Evolutionary conservation across 2,113 vertebrate genomes (phyloP), one percentile per base, ranked within the genome.

Genomic region (Serinus canaria): DNA sequence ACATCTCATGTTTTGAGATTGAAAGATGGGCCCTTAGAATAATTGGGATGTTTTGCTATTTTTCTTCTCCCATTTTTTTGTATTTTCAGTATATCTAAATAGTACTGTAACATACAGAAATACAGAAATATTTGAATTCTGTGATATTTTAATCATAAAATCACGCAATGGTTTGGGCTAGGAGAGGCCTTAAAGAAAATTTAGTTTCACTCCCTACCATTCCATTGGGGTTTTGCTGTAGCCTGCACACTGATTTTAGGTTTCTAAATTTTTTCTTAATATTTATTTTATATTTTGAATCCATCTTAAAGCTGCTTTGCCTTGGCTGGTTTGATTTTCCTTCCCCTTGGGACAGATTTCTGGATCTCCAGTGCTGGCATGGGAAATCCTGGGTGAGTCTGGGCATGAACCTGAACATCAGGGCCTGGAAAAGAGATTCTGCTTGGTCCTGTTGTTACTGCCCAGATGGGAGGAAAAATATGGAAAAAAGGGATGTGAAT

Each of bases 401-500:
- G 1, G 9, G 2, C 5, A 2, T 30, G 55, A 80, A 56, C 33
- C 37, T 5, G 33, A 27, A 16, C 4, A 4, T 46, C 55, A 60
- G 46, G 8, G 74, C n/a, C 44, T 8, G 3, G 4, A 1, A 7
- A 31, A n/a, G 47, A 28, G 28, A 4, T 63, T 76, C n/a, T 37
- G 10, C 49, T 55, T 10, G 6, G 31, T 43, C 39, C 16, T 2
- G 4, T 10, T 37, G 9, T 14, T 46, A 1, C 23, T 35, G 53
- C 58, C 41, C 30, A 27, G 30, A 24, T 35, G 35, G 33, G 50
- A 41, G 15, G 16, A 0, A 43, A 69, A 12, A 9, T 13, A 5
- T 4, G 13, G 30, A 9, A n/a, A 31, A 17, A n/a, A 15, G 15
- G 12, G 5, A 3, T 6, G 11, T 25, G 27, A 6, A 0, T 39